These are phyloP conservation scores for Axis porcinus DNA, from an alignment of 2,113 vertebrate species.

Conservation along the genomic window DNA sequence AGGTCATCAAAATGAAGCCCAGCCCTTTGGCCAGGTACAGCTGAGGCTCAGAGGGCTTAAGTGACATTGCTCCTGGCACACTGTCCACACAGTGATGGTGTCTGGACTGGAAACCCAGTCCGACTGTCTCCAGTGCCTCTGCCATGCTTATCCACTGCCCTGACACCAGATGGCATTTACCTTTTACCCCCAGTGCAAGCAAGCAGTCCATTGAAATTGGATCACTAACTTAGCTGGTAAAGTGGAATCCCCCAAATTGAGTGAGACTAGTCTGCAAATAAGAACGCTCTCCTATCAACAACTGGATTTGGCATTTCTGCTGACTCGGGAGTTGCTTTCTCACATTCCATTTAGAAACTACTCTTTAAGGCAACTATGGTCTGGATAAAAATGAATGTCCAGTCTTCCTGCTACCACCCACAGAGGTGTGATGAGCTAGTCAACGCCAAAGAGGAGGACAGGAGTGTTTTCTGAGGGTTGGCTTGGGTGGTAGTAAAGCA, in stretches of 20 bases:
- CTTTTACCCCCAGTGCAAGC: background rate
- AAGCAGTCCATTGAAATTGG: background rate
- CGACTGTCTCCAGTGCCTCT: background rate
- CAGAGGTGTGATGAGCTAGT: slow-evolving; percentile 33
- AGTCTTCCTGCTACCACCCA: slow-evolving; percentile 34
- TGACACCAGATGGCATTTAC: background rate
- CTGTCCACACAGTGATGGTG: background rate
- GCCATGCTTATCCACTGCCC: background rate
- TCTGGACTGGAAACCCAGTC: background rate
- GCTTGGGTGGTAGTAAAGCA: slow-evolving; percentile 65
- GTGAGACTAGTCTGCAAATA: background rate
- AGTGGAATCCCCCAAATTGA: background rate
- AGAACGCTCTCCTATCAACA: background rate
- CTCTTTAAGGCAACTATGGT: slow-evolving; percentile 28
- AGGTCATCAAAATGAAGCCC: background rate
- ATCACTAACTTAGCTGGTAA: background rate
- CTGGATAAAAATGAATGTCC: slow-evolving; percentile 46
- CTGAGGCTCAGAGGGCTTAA: background rate
- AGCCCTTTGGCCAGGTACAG: background rate
- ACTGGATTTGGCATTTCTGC: slow-evolving; percentile 2
- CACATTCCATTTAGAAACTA: slow-evolving; percentile 12
- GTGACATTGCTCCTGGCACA: background rate
- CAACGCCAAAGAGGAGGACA: slow-evolving; percentile 48
- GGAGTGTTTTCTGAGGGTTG: slow-evolving; percentile 56
- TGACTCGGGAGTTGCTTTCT: background rate